Base-by-base conservation (phyloP, 2,113 vertebrate species). In the Rattus rattus region DNA sequence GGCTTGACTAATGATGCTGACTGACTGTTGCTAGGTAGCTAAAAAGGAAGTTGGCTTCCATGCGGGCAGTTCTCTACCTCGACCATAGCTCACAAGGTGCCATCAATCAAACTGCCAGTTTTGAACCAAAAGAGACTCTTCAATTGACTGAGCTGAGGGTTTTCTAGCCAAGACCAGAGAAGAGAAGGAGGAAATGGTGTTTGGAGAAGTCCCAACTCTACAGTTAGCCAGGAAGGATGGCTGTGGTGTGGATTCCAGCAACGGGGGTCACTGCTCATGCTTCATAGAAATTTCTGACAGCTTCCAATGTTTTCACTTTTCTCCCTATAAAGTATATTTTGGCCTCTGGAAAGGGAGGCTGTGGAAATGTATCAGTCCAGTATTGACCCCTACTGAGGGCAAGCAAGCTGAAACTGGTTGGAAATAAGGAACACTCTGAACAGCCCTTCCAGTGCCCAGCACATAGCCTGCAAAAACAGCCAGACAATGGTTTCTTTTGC, bases 21-120 rank as follows among this genome's bases (percentile, higher is more conserved):
- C 28, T 54, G 59, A 92, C 61, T 94, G 26, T 54, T 94, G 81
- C 83, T 89, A 77, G 96, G 89, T 33, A 89, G 90, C 93, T 95
- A 47, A 93, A 8, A 92, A 72, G 39, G 65, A 96, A 94, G 61
- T 54, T 93, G 83, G 94, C 83, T 70, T 75, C 63, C 39, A 54
- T 76, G 73, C 49, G 63, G 83, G 47, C 75, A 0, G 0, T 81
- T 85, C 49, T 47, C 63, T 39, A 75, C 19, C 30, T 39, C 0
- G 5, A 81, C 72, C 93, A 79, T 36, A 93, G 77, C 28, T 93
- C 94, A 96, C n/a, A 52, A 79, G 56, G 77, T 93, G 77, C 67
- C 83, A 79, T 91, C 91, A 20, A 59, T 94, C 81, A 61, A 73
- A 94, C 20, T 86, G 72, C 80, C 65, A 73, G 26, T 13, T 83